Conservation (phyloP, 30 jellyfish, hydroid and myxozoan genomes). For the Chironex yamaguchii region DNA sequence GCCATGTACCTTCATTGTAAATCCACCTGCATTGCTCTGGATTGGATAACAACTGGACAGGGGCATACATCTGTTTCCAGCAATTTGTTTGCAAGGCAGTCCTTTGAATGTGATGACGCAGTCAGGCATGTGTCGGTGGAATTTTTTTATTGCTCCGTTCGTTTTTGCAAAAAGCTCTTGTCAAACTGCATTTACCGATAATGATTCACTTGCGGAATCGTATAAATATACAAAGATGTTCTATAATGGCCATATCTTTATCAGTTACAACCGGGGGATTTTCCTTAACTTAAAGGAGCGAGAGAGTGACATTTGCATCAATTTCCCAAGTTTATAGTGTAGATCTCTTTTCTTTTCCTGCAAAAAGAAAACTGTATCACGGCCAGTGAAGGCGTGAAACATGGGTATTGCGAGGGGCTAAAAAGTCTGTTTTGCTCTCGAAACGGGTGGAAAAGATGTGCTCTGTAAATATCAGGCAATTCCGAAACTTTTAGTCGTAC, state of each 20-base stretch:
- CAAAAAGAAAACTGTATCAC: constrained; percentile 34
- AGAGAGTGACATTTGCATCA: constrained; percentile 5
- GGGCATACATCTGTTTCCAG: constrained; percentile 31
- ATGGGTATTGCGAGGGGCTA: constrained; percentile 33
- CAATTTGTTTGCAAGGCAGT: constrained; percentile 20
- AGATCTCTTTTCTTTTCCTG: constrained; percentile 1
- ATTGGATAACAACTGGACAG: constrained; percentile 9
- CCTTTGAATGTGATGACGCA: neutral
- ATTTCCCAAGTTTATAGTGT: constrained; percentile 14
- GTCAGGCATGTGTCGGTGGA: constrained; percentile 16
- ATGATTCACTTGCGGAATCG: neutral
- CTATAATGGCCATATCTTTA: neutral
- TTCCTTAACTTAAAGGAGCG: neutral
- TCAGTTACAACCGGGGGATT: neutral
- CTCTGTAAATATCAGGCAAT: no score
- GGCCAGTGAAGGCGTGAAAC: constrained; percentile 42
- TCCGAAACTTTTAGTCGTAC: no score
- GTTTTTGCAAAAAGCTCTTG: constrained; percentile 31
- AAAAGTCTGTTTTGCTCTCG: no score
- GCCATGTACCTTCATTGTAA: constrained; percentile 33
- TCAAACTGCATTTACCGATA: constrained; percentile 11
- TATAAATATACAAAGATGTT: neutral
- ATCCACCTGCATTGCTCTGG: constrained; percentile 42
- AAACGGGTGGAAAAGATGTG: no score
- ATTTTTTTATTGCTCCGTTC: no score